These are phyloP conservation scores for Anniella stebbinsi DNA, from an alignment of 2,797 vertebrate species.

Conservation along the genomic window DNA sequence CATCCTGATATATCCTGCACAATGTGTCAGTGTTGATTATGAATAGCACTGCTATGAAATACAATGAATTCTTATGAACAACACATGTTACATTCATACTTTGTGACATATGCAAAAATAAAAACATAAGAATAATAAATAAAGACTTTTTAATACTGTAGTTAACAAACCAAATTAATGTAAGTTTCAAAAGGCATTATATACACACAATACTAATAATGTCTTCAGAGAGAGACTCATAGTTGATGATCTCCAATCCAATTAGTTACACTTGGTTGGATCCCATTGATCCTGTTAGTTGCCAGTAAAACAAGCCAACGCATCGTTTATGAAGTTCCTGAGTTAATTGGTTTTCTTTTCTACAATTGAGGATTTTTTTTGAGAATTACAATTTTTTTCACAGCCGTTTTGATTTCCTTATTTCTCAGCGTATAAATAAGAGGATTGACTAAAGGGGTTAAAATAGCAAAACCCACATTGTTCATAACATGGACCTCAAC, in stretches of 20 bases:
- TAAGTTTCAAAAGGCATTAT: background rate
- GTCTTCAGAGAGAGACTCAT: background rate
- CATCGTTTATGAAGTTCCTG: too few species aligned
- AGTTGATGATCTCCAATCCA: background rate
- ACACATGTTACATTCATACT: too few species aligned
- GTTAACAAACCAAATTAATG: background rate
- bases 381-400: constrained; percentile 22
- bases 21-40: too few species aligned
- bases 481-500: constrained; percentile 55
- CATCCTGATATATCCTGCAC: too few species aligned
- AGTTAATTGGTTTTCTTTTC: background rate
- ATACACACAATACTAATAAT: background rate
- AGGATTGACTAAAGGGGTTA: constrained; percentile 67
- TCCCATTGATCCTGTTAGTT: background rate
- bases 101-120: too few species aligned
- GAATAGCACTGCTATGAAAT: too few species aligned
- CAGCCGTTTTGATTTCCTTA: constrained; percentile 65
- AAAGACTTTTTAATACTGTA: background rate
- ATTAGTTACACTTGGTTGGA: background rate
- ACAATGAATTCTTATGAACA: too few species aligned
- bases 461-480: constrained; percentile 59
- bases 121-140: background rate
- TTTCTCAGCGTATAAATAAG: constrained; percentile 69
- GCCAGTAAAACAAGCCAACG: background rate
- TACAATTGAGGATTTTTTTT: background rate